Conservation (phyloP, 2,113 vertebrate genomes). For the Naja naja region DNA sequence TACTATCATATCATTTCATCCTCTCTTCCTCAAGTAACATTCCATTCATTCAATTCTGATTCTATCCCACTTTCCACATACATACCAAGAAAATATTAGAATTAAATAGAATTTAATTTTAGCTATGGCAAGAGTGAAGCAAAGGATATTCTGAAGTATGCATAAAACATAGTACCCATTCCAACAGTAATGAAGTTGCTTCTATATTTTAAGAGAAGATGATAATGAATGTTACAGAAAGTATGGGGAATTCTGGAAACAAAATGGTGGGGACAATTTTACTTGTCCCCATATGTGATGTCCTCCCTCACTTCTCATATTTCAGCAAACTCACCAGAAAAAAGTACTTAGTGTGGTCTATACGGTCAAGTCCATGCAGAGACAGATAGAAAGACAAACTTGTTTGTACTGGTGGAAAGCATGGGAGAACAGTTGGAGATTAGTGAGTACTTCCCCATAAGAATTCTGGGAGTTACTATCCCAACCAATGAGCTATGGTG, state of each 20-base stretch:
- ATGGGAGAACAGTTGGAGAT: not conserved
- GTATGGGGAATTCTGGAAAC: not conserved
- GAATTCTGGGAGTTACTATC: not conserved
- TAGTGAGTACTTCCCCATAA: not conserved
- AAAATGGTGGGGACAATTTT: no score
- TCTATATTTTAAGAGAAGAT: not conserved
- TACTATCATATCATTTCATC: not conserved
- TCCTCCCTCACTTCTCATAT: not conserved
- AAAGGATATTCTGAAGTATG: not conserved
- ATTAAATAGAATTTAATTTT: not conserved
- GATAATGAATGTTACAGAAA: not conserved
- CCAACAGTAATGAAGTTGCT: not conserved
- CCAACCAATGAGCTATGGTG: not conserved
- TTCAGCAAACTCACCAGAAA: not conserved
- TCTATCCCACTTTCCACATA: not conserved
- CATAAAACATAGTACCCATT: not conserved
- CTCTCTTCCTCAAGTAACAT: not conserved
- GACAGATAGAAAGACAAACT: not conserved
- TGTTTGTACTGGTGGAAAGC: not conserved
- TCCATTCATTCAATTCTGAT: not conserved
- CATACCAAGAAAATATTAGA: not conserved
- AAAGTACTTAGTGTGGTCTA: not conserved
- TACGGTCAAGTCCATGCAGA: not conserved
- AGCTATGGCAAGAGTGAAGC: not conserved
- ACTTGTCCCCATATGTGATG: no score